phyloP scores from a whole-genome alignment of 2,888 invertebrate species.

The Drosophila lacicola region DNA sequence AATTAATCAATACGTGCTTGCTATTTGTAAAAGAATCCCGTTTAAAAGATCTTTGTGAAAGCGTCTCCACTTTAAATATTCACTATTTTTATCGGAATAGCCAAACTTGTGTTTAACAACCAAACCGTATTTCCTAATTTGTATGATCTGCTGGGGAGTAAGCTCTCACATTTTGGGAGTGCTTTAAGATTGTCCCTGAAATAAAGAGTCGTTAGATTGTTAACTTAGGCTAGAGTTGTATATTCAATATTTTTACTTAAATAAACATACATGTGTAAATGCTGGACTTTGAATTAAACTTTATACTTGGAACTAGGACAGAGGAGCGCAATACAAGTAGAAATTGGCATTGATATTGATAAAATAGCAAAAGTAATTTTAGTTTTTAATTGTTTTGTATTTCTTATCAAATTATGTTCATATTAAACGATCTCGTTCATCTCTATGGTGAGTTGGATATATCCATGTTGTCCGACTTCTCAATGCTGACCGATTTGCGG shows the following conservation, averaged over 20 bases:
- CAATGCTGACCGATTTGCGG: constrained; percentile 85
- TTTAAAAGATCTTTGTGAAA: too few relatives aligned
- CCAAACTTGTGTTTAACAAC: too few relatives aligned
- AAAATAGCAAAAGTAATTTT: constrained; percentile 32
- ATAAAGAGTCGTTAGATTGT: constrained; percentile 14
- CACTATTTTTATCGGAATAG: too few relatives aligned
- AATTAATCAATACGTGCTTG: too few relatives aligned
- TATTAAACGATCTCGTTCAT: constrained; percentile 1
- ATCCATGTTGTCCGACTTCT: constrained; percentile 91
- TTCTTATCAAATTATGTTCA: constrained; percentile 23
- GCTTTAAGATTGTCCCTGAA: neutral
- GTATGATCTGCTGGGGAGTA: too few relatives aligned
- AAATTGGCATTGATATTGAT: constrained; percentile 8
- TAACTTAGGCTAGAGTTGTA: constrained; percentile 35
- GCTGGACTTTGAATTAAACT: constrained; percentile 31
- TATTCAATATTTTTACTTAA: constrained; percentile 36
- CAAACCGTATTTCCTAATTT: too few relatives aligned
- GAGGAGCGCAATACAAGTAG: constrained; percentile 29
- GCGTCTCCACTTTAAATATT: too few relatives aligned
- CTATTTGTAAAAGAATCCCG: too few relatives aligned
- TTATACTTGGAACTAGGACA: constrained; percentile 38
- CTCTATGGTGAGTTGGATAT: constrained; percentile 91
- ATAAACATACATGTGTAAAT: constrained; percentile 34
- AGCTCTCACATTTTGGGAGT: too few relatives aligned
- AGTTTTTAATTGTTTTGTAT: constrained; percentile 14